These are phyloP conservation scores for Cervus canadensis DNA, from an alignment of 2,113 vertebrate species.

Conservation along the genomic window DNA sequence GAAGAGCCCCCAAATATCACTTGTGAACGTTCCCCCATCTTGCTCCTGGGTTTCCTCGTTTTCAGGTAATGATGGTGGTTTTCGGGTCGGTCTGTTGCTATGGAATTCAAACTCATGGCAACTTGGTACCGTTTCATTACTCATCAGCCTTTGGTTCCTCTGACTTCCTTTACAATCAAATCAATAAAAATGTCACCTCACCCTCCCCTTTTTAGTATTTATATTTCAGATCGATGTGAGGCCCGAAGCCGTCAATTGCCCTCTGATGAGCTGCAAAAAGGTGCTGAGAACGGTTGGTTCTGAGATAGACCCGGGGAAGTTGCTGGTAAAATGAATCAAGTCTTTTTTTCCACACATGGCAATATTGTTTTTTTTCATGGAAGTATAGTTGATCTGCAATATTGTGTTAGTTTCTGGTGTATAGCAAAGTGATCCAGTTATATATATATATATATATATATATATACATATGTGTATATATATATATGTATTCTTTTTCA, in stretches of 20 bases:
- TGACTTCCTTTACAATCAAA: slow-evolving; percentile 37
- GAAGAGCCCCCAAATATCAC: neutral
- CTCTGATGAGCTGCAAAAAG: neutral
- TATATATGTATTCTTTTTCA: neutral
- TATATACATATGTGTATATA: neutral
- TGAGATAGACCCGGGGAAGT: rapidly evolving
- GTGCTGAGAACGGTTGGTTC: neutral
- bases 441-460: too few relatives aligned
- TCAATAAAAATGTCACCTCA: slow-evolving; percentile 59
- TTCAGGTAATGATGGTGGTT: neutral
- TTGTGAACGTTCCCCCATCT: neutral
- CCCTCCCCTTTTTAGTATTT: slow-evolving; percentile 15
- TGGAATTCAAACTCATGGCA: neutral
- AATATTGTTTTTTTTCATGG: neutral
- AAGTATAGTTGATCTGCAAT: neutral
- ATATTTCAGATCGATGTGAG: slow-evolving; percentile 45
- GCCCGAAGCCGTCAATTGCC: neutral
- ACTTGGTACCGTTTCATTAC: neutral
- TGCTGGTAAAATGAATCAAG: rapidly evolving
- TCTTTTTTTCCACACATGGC: neutral
- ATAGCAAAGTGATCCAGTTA: neutral
- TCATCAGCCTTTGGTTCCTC: slow-evolving; percentile 1
- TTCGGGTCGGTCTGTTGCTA: neutral
- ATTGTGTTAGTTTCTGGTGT: neutral
- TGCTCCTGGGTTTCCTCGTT: neutral